A percentile compares a stretch with the other conserved stretches of the same genome.
phyloP scores from a whole-genome alignment of 53 echinoderm and acorn worm genomes.

The Paracentrotus lividus region DNA sequence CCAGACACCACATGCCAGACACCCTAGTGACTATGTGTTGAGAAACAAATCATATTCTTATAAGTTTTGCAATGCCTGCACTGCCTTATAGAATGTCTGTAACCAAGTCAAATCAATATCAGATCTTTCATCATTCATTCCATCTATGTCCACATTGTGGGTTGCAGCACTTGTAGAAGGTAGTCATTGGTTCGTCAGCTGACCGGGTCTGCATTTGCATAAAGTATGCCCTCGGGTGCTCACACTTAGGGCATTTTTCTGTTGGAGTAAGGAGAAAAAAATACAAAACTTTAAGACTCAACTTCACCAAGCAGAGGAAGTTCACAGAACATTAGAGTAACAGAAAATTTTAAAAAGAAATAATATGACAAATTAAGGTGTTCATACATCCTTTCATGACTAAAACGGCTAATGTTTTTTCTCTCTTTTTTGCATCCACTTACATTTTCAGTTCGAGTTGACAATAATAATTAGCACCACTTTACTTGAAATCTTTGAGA shows the following conservation, averaged over 20 bases:
- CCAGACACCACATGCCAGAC: not conserved
- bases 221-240: constrained; percentile 97
- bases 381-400: no score
- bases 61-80: constrained; percentile 15
- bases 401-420: no score
- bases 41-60: not conserved
- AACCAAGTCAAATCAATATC: not conserved
- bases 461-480: no score
- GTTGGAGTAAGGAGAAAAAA: not conserved
- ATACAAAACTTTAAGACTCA: no score
- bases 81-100: constrained; percentile 1
- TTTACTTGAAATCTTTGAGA: no score
- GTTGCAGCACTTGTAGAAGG: constrained; percentile 98
- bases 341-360: no score
- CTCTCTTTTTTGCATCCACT: no score
- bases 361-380: no score
- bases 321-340: no score
- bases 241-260: constrained; percentile 99
- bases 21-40: not conserved
- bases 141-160: constrained; percentile 94
- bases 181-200: constrained; percentile 99
- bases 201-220: constrained; percentile 99
- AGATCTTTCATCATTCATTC: constrained; percentile 75
- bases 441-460: no score
- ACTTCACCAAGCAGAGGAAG: no score